Percentiles rank a stretch among this genome's conserved stretches.
Evolutionary conservation across 2,797 vertebrate genomes (phyloP).

Genomic region (Peromyscus attwateri): DNA sequence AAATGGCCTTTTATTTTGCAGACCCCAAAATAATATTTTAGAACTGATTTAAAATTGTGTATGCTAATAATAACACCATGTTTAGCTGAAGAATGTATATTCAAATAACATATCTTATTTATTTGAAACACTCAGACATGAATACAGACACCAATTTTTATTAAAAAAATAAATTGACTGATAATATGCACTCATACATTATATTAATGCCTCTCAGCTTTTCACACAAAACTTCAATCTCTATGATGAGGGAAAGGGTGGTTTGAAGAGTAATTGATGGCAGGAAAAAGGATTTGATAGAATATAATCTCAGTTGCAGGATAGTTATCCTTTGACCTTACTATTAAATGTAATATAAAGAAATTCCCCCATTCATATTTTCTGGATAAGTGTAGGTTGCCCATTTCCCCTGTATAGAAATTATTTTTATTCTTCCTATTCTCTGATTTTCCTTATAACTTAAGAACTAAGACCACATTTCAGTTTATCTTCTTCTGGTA

Average conservation of each 20-base stretch:
- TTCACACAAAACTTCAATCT: neutral
- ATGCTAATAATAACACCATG: neutral
- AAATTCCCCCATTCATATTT: neutral
- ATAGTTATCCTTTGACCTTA: neutral
- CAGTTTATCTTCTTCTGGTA: neutral
- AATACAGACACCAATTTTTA: neutral
- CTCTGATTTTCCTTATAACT: neutral
- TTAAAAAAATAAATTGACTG: neutral
- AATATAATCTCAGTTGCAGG: neutral
- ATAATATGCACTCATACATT: neutral
- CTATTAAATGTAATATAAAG: neutral
- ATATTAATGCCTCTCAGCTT: neutral
- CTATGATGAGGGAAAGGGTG: neutral
- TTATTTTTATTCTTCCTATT: neutral
- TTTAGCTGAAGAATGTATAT: neutral
- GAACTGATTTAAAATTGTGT: neutral
- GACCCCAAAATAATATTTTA: too few species aligned
- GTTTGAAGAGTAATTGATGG: neutral
- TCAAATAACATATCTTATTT: too few species aligned
- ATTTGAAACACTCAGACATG: neutral
- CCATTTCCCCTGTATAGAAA: neutral
- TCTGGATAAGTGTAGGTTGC: neutral
- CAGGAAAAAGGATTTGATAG: neutral
- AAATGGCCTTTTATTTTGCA: too few species aligned
- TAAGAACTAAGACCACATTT: neutral